phyloP scores from a whole-genome alignment of 1,140 invertebrate genomes.

The Trigoniulus corallinus region DNA sequence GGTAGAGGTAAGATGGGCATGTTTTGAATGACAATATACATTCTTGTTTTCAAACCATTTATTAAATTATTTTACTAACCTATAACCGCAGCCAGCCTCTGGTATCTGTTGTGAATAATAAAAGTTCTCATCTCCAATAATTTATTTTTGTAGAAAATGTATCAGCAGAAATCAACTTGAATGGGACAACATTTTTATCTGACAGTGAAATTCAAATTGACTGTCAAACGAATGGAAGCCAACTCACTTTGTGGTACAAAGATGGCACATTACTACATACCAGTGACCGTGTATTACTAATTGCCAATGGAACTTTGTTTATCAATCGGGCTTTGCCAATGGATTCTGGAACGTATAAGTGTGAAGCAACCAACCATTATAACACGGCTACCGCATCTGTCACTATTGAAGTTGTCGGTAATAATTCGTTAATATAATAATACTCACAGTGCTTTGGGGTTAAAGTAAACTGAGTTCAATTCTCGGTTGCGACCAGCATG shows the following conservation, averaged over 20 bases:
- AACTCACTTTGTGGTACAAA: slow-evolving; percentile 59
- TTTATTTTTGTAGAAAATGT: slow-evolving; percentile 17
- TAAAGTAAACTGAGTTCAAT: too few relatives aligned
- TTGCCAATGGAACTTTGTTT: slow-evolving; percentile 47
- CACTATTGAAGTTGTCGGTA: slow-evolving; percentile 49
- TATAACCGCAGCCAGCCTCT: too few relatives aligned
- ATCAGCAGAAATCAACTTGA: slow-evolving; percentile 14
- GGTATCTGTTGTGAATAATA: too few relatives aligned
- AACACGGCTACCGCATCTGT: slow-evolving; percentile 40
- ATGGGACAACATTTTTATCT: slow-evolving; percentile 29
- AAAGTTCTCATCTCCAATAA: too few relatives aligned
- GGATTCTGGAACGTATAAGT: slow-evolving; percentile 60
- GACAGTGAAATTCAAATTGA: slow-evolving; percentile 47
- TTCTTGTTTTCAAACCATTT: too few relatives aligned
- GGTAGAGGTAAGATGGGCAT: too few relatives aligned
- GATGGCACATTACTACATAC: slow-evolving; percentile 36
- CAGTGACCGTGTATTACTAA: slow-evolving; percentile 36
- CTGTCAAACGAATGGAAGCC: slow-evolving; percentile 55
- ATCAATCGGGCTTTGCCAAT: slow-evolving; percentile 40
- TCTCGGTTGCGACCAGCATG: too few relatives aligned
- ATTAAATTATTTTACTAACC: too few relatives aligned
- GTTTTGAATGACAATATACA: too few relatives aligned
- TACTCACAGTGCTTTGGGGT: too few relatives aligned
- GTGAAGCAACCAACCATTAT: slow-evolving; percentile 53
- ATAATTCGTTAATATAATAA: slow-evolving; percentile 3